Base-by-base conservation (phyloP, 30 jellyfish, hydroid and myxozoan species). In the Chrysaora quinquecirrha region DNA sequence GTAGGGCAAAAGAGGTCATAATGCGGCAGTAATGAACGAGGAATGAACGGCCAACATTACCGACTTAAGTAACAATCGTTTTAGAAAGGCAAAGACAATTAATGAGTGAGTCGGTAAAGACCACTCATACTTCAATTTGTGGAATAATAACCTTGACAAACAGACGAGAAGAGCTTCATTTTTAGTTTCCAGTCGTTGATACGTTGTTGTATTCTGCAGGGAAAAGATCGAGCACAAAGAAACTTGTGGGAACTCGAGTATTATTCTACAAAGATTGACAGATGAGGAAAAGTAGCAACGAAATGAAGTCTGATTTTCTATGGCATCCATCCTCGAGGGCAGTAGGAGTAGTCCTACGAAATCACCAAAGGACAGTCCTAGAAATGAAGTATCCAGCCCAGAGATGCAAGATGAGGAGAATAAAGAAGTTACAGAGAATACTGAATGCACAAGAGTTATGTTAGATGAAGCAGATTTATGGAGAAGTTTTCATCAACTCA, bases 241-340 rank as follows among this genome's bases (percentile, higher is more conserved):
- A n/a, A n/a, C n/a, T n/a, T n/a, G n/a, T n/a, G n/a, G n/a, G n/a
- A n/a, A n/a, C n/a, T n/a, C n/a, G n/a, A n/a, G n/a, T n/a, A n/a
- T n/a, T n/a, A n/a, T n/a, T n/a, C n/a, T n/a, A n/a, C n/a, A n/a
- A n/a, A n/a, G n/a, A 14, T 38, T 38, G 89, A 19, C 68, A 16
- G 19, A 89, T 78, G 93, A 88, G 83, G 93, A 88, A 61, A 48
- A 71, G 87, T 48, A 60, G 32, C 78, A 76, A 32, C 85, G 90
- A 88, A 70, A 94, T 94, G 99, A 94, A 87, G 87, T 94, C 99
- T 20, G 99, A 94, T 60, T 94, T 71, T 94, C 99, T 20, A 87
- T 94, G 97, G 99, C 99, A 73, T 66, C 96, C 58, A 94, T 94
- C 58, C 79, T 94, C 78, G 90, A 54, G 64, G 98, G 95, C 28